Evolutionary conservation across 2,888 invertebrate genomes (phyloP), one percentile per base, ranked within the genome.

Genomic region (Epinotia brunnichana): DNA sequence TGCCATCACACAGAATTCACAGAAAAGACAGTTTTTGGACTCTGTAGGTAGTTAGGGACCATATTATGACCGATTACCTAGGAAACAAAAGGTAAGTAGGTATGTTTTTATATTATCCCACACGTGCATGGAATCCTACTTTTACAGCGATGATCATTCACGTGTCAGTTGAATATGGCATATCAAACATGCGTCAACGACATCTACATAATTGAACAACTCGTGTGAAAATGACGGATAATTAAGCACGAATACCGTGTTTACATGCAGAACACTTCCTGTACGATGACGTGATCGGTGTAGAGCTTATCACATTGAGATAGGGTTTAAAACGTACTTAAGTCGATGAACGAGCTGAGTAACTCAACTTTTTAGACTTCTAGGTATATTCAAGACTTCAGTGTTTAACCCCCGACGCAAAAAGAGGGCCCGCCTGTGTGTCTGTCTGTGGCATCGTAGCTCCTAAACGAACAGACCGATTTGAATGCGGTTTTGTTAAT

Each of bases 171-270:
- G 39, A 17, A 66, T n/a, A 53, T 35, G 15, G 17, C 13, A 66
- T 56, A 56, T 66, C 41, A 41, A 64, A 54, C 54, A 64, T 0
- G 35, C 17, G 54, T 64, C 21, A 64, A 66, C 41, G 24, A 54
- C n/a, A 41, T 66, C 39, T 19, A n/a, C n/a, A n/a, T n/a, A 21
- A 66, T 66, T 66, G 54, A 35, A 35, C 54, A 66, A 54, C 51
- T 17, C 62, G 62, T 68, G 62, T 68, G 56, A 62, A 68, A 57
- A 68, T 51, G 56, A 35, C 62, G 24, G 63, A 68, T 51, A 59
- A 57, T 71, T 17, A 44, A 62, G 5, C 11, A 41, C 39, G 7
- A 21, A 24, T 19, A 19, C 2, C 60, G 15, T 54, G 48, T 68
- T 57, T 68, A 68, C n/a, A n/a, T n/a, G 17, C 54, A 11, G 17